These are phyloP conservation scores for Anarsia innoxiella DNA, from an alignment of 2,888 invertebrate genomes.

Conservation along the genomic window DNA sequence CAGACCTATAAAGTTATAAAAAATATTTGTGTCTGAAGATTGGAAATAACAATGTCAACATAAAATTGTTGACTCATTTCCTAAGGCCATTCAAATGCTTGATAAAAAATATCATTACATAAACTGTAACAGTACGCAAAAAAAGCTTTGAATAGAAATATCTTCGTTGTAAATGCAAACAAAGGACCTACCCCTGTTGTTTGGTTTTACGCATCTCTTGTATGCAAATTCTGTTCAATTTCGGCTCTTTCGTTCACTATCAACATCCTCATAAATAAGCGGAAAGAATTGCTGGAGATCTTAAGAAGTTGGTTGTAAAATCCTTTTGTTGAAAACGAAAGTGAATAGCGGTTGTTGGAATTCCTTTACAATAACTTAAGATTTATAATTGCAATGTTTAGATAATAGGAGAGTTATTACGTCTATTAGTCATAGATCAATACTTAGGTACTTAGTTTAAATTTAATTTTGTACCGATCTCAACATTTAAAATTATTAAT, in stretches of 20 bases:
- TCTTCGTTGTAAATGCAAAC: constrained; percentile 23
- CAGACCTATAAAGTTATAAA: too few relatives aligned
- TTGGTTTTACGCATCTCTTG: constrained; percentile 39
- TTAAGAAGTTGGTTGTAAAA: constrained; percentile 23
- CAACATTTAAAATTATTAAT: too few relatives aligned
- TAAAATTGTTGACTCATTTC: constrained; percentile 12
- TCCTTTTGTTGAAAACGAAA: constrained; percentile 26
- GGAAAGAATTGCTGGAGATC: constrained; percentile 27
- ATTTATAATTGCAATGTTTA: too few relatives aligned
- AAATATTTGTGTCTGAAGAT: too few relatives aligned
- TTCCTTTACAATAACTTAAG: too few relatives aligned
- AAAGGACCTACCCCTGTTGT: constrained; percentile 19
- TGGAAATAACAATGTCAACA: too few relatives aligned
- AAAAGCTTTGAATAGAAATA: constrained; percentile 30
- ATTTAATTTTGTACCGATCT: too few relatives aligned
- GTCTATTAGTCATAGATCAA: too few relatives aligned
- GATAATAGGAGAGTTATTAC: too few relatives aligned
- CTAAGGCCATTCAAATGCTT: constrained; percentile 30
- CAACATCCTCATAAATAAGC: constrained; percentile 41
- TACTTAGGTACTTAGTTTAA: too few relatives aligned
- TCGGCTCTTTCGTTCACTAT: constrained; percentile 40
- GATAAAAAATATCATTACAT: constrained; percentile 29
- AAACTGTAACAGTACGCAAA: constrained; percentile 26
- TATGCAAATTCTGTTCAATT: constrained; percentile 54
- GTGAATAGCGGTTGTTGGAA: constrained; percentile 19